A percentile compares a stretch with the other conserved stretches of the same genome.
These are phyloP conservation scores for Falco naumanni DNA, from an alignment of 2,797 vertebrate genomes.

Conservation along the genomic window DNA sequence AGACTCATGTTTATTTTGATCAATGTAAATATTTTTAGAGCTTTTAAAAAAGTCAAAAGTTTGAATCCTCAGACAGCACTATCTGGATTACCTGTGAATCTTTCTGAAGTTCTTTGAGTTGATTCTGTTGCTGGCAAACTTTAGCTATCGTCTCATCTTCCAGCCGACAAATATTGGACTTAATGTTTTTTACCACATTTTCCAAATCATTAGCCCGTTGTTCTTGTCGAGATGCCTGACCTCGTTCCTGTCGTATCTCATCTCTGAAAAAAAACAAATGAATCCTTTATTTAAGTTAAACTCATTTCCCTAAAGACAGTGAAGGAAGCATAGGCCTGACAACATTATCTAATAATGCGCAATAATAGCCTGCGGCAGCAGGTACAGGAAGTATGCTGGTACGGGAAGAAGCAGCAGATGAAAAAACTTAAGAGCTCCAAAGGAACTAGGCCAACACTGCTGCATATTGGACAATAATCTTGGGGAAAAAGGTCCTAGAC, in stretches of 20 bases:
- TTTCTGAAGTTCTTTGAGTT: constrained; percentile 79
- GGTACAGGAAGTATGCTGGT: neutral
- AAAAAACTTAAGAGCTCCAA: neutral
- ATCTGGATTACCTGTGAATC: constrained; percentile 78
- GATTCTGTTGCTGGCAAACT: constrained; percentile 79
- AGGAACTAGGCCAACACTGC: neutral
- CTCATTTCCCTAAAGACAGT: neutral
- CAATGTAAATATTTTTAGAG: neutral
- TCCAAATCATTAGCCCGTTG: constrained; percentile 83
- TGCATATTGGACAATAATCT: neutral
- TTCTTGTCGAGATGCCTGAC: constrained; percentile 77
- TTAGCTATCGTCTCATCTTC: constrained; percentile 85
- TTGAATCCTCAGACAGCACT: neutral
- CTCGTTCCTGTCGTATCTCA: constrained; percentile 79
- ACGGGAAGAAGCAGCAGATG: neutral
- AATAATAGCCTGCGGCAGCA: neutral
- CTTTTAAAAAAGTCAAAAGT: neutral
- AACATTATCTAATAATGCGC: neutral
- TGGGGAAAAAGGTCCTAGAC: neutral
- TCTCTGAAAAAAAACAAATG: constrained; percentile 70
- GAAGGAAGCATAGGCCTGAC: neutral
- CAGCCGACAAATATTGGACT: constrained; percentile 84
- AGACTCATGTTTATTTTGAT: neutral
- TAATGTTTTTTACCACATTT: constrained; percentile 81
- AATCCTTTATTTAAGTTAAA: constrained; percentile 2